A percentile compares a stretch with the other conserved stretches of the same genome.
These are phyloP conservation scores for Melanargia galathea DNA, from an alignment of 2,888 invertebrate species.

Conservation along the genomic window DNA sequence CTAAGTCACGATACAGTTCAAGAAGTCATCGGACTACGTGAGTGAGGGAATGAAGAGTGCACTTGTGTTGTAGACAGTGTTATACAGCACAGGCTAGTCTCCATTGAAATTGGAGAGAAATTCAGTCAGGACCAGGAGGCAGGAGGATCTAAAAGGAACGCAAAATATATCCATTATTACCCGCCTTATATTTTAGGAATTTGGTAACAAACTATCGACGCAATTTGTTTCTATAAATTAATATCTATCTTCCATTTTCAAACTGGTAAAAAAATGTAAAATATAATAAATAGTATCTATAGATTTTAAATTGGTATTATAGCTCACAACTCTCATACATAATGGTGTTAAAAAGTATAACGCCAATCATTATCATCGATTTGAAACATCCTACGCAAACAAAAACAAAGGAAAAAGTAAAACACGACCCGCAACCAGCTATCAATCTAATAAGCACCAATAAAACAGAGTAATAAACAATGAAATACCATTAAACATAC, in stretches of 20 bases:
- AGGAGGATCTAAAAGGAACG: neutral
- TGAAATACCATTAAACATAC: constrained; percentile 35
- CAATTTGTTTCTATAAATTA: no score
- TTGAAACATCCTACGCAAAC: constrained; percentile 24
- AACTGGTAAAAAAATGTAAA: neutral
- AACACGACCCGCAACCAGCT: constrained; percentile 24
- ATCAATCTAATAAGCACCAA: constrained; percentile 37
- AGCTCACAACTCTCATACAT: neutral
- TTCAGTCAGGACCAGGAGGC: neutral
- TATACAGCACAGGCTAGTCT: no score
- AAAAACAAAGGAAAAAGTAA: constrained; percentile 15
- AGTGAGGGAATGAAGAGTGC: no score
- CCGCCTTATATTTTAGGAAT: no score
- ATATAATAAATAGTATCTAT: neutral
- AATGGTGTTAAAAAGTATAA: constrained; percentile 12
- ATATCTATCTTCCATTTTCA: neutral
- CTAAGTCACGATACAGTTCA: no score
- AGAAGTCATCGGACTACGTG: no score
- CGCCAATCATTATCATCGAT: constrained; percentile 18
- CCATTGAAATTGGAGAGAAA: no score
- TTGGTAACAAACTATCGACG: no score
- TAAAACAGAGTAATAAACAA: constrained; percentile 39
- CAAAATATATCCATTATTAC: no score
- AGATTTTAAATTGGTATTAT: neutral
- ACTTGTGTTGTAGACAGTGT: no score